Conservation (phyloP, 2,888 invertebrate genomes). For the Brenthis ino region DNA sequence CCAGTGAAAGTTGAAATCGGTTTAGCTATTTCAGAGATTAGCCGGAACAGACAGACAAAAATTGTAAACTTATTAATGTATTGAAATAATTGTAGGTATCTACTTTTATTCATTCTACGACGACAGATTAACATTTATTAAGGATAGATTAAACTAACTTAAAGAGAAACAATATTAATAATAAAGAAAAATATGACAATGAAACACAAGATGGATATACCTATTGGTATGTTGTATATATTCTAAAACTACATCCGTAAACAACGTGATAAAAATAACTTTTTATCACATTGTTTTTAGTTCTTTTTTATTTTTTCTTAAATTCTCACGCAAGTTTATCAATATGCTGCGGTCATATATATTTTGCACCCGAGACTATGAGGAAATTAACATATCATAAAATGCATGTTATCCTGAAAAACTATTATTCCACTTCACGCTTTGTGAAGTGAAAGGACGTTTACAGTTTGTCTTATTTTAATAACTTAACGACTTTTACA, state of each 20-base stretch:
- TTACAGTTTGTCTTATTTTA: conserved; percentile 22
- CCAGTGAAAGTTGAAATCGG: no score
- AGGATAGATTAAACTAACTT: no score
- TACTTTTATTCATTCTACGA: no score
- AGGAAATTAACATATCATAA: conserved; percentile 3
- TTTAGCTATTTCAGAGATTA: no score
- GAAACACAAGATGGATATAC: neutral
- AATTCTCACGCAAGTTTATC: conserved; percentile 11
- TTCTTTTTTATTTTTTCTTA: neutral
- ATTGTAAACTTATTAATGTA: no score
- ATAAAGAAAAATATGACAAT: neutral
- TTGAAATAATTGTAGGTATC: no score
- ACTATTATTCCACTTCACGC: conserved; percentile 26
- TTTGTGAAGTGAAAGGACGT: conserved; percentile 60
- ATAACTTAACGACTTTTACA: neutral
- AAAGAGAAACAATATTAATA: no score
- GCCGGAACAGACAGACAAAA: no score
- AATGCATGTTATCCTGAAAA: neutral
- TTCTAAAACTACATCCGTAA: conserved; percentile 1
- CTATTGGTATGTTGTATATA: neutral
- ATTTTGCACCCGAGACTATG: conserved; percentile 15
- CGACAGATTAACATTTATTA: no score
- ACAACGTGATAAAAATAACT: conserved; percentile 3
- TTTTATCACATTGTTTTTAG: neutral
- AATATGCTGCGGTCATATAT: neutral